Base-by-base conservation (phyloP, 2,888 invertebrate species). In the Clunio marinus region DNA sequence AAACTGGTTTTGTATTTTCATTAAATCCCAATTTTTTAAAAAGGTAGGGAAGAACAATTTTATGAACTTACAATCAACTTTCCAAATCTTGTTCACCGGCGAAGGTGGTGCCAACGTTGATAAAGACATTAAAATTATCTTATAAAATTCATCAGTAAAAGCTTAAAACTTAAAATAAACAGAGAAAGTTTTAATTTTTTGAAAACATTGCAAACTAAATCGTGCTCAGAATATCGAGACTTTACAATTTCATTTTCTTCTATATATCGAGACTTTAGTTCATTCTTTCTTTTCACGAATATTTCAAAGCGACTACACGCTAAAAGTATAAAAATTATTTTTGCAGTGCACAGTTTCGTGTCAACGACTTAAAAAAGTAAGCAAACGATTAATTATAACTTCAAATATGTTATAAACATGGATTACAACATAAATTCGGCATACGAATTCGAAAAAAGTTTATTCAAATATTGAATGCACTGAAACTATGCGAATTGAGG, bases 41-140 rank as follows among this genome's bases (percentile, higher is more conserved):
- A n/a, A n/a, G n/a, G n/a, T n/a, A n/a, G n/a, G n/a, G n/a, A 2
- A 51, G 22, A 17, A 17, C 17, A 51, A 51, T 17, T 51, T 69
- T 72, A 25, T 13, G 15, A 45, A 20, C 83, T 83, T 79, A 84
- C 84, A 76, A 75, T 85, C 84, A 68, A 83, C 83, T 75, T 85
- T 85, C 85, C 85, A 85, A 27, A 85, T 82, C 75, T 82, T 81
- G 71, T 80, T 80, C 45, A 81, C 75, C 37, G 82, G 82, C 1
- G 82, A 81, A 72, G 81, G 81, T 28, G 80, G 77, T 71, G 20
- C 27, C 65, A 65, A 46, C 13, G 22, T 25, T 25, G 24, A 7
- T n/a, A 3, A 13, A 7, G 32, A 32, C 4, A 7, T 4, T 4
- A 32, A 4, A 32, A 32, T 32, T 32, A 10, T 7, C n/a, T 13